phyloP scores from a whole-genome alignment of 2,888 invertebrate genomes.

The Eupithecia subumbrata region DNA sequence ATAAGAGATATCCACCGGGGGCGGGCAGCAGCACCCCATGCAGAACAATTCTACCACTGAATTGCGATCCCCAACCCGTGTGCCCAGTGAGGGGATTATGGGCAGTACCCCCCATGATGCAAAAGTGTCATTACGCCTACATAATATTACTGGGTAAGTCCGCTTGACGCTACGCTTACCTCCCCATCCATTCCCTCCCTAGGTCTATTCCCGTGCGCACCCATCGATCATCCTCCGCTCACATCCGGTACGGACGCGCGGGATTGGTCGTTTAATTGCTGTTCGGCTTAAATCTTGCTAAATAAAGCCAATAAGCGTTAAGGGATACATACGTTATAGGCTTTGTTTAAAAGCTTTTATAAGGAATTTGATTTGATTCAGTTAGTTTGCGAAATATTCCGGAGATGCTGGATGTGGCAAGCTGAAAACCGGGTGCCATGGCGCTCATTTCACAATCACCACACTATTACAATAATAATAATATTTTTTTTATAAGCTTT shows the following conservation, averaged over 20 bases:
- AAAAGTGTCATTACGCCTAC: too few relatives aligned
- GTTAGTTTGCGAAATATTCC: neutral
- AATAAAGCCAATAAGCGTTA: constrained; percentile 22
- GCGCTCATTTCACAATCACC: too few relatives aligned
- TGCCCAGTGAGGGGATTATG: too few relatives aligned
- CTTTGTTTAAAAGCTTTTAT: neutral
- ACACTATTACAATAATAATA: too few relatives aligned
- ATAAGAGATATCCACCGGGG: too few relatives aligned
- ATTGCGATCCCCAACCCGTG: too few relatives aligned
- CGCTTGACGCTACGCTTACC: constrained; percentile 18
- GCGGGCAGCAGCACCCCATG: too few relatives aligned
- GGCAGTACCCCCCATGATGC: too few relatives aligned
- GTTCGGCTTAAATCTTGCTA: constrained; percentile 25
- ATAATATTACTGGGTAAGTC: too few relatives aligned
- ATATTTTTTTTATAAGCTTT: too few relatives aligned
- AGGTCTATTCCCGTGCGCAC: constrained; percentile 14
- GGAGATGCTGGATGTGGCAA: neutral
- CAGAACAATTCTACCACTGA: too few relatives aligned
- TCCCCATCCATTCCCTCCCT: neutral
- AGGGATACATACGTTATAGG: neutral
- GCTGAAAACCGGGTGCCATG: neutral
- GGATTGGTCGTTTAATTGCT: constrained; percentile 32
- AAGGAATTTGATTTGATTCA: neutral
- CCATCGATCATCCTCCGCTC: constrained; percentile 35
- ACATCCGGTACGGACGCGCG: constrained; percentile 30